Base-by-base conservation (phyloP, 2,797 vertebrate species). In the Sphenopsis melanotis region DNA sequence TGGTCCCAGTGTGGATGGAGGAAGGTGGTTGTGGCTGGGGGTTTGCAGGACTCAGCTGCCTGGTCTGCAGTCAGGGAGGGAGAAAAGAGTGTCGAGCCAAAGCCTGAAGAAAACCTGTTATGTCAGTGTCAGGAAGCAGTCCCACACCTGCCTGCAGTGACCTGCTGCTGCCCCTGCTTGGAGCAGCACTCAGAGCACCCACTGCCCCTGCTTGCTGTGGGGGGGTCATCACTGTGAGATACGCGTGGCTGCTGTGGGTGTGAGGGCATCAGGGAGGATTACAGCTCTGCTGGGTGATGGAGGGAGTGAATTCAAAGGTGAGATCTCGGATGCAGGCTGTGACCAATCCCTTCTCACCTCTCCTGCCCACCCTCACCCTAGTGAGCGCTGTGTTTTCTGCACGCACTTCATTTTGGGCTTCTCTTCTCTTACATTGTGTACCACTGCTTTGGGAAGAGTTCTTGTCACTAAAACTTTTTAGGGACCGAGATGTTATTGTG, bases 171-270 rank as follows among this genome's bases (percentile, higher is more conserved):
- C 32, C 42, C 3, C 1, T 46, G 46, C 68, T 32, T 60, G 24
- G 5, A 49, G 82, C 29, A 7, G 2, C 0, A 5, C 65, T 76
- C 0, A 0, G 60, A 37, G 81, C 20, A 5, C 36, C 42, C 9
- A 5, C 6, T 0, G 4, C 32, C 46, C 3, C 42, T 15, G 36
- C 52, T 57, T 30, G 27, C 59, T 22, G 0, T 1, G 10, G 36
- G 26, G 70, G 23, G 50, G 15, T 27, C 15, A 8, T 39, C 71
- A 2, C 3, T 53, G 83, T 15, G 68, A 74, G 86, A 46, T 85
- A 65, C 21, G 3, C 18, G 1, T 64, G 42, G 44, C n/a, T 24
- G 8, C 30, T 19, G 52, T 6, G 18, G 69, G 8, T 64, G 56
- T 32, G 37, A 75, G 82, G 69, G 37, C 13, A 4, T 27, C 7